Percentiles rank a stretch among this genome's conserved stretches.
phyloP scores from a whole-genome alignment of 2,888 invertebrate species.

The Gibbula magus region DNA sequence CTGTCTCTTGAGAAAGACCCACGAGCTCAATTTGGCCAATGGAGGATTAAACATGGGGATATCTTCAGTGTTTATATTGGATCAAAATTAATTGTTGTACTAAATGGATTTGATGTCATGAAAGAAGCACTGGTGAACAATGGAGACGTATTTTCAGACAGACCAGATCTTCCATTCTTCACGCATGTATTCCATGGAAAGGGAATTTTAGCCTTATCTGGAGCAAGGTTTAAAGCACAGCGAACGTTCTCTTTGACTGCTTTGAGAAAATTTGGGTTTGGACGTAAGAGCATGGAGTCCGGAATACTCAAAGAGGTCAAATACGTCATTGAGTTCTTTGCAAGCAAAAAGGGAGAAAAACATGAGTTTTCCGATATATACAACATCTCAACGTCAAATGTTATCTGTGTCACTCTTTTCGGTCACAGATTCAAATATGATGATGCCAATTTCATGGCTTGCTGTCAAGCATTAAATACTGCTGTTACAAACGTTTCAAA shows the following conservation, averaged over 20 bases:
- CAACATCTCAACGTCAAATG: neutral
- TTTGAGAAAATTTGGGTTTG: slow-evolving; percentile 26
- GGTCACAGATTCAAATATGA: slow-evolving; percentile 26
- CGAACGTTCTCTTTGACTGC: slow-evolving; percentile 14
- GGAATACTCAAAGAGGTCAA: slow-evolving; percentile 12
- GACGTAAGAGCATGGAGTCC: slow-evolving; percentile 28
- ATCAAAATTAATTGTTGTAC: neutral
- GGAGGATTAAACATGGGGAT: slow-evolving; percentile 25
- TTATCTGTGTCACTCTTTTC: slow-evolving; percentile 23
- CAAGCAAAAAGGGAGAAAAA: neutral
- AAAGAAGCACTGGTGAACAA: slow-evolving; percentile 29
- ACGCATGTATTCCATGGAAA: neutral
- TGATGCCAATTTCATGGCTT: neutral
- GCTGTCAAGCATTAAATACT: neutral
- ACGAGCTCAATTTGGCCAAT: neutral
- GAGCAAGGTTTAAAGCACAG: slow-evolving; percentile 19
- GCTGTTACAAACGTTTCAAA: neutral
- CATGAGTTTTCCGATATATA: neutral
- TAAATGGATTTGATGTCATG: slow-evolving; percentile 15
- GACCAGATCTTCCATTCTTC: neutral
- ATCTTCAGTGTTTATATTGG: slow-evolving; percentile 15
- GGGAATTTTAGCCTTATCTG: slow-evolving; percentile 9
- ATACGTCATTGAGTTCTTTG: slow-evolving; percentile 13
- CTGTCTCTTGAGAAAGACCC: slow-evolving; percentile 11
- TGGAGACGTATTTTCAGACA: slow-evolving; percentile 17